Evolutionary conservation across 2,888 invertebrate genomes (phyloP).

Genomic region (Lasioglossum morio): DNA sequence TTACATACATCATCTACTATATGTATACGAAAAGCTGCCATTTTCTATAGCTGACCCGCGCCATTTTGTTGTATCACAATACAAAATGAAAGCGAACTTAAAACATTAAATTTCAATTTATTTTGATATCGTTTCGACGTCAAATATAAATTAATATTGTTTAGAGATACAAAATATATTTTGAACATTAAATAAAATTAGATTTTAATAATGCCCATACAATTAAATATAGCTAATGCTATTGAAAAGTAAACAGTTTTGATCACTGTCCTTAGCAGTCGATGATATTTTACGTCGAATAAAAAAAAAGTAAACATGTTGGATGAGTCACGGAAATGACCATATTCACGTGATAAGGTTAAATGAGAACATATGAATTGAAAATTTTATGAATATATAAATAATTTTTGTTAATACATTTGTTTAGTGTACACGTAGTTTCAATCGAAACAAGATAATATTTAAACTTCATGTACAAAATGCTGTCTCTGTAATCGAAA

Average conservation of each 20-base stretch:
- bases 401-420: not conserved
- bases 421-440: not conserved
- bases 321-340: not conserved
- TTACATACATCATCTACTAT: constrained; percentile 34
- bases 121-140: not conserved
- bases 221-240: not conserved
- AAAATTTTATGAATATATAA: not conserved
- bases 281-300: not conserved
- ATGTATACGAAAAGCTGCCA: constrained; percentile 54
- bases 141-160: not conserved
- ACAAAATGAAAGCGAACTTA: constrained; percentile 36
- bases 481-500: not conserved
- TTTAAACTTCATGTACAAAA: not conserved
- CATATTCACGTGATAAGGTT: not conserved
- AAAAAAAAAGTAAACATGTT: not conserved
- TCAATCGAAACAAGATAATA: not conserved
- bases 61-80: constrained; percentile 66
- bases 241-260: not conserved
- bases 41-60: constrained; percentile 62
- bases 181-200: not conserved
- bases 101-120: constrained; percentile 13
- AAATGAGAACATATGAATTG: not conserved
- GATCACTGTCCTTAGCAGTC: not conserved
- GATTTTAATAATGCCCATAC: not conserved
- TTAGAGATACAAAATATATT: not conserved